phyloP scores from a whole-genome alignment of 2,888 invertebrate species.

The Hypsopygia costalis region DNA sequence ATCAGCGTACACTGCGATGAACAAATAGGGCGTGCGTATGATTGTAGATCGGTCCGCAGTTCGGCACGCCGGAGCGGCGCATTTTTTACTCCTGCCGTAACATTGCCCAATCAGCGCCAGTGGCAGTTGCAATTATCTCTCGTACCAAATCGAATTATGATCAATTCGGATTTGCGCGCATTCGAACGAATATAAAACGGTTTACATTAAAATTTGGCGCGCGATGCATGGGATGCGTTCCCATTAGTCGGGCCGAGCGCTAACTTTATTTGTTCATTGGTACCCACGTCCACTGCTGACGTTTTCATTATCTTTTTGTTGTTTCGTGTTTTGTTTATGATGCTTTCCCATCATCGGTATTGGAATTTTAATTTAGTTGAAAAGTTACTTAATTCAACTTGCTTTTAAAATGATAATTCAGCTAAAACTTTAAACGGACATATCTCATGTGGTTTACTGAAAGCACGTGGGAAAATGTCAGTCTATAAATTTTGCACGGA shows the following conservation, averaged over 20 bases:
- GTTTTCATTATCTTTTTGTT: slow-evolving; percentile 53
- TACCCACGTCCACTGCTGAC: slow-evolving; percentile 38
- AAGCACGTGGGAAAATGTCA: too few relatives aligned
- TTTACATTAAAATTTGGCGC: slow-evolving; percentile 79
- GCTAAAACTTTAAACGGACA: too few relatives aligned
- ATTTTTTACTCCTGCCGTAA: slow-evolving; percentile 56
- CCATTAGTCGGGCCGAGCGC: slow-evolving; percentile 67
- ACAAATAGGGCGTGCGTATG: slow-evolving; percentile 68
- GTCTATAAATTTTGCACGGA: too few relatives aligned
- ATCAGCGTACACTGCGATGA: slow-evolving; percentile 60
- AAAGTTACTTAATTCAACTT: not conserved
- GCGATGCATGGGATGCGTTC: slow-evolving; percentile 76
- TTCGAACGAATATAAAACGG: slow-evolving; percentile 79
- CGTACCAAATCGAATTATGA: slow-evolving; percentile 78
- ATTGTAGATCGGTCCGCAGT: slow-evolving; percentile 44
- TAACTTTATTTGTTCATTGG: slow-evolving; percentile 60
- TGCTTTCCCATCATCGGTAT: slow-evolving; percentile 34
- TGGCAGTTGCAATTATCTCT: slow-evolving; percentile 80
- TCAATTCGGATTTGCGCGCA: slow-evolving; percentile 80
- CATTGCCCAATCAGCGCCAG: slow-evolving; percentile 74
- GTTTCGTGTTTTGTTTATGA: slow-evolving; percentile 42
- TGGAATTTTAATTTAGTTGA: slow-evolving; percentile 28
- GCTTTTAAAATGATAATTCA: too few relatives aligned
- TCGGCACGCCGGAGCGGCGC: slow-evolving; percentile 33
- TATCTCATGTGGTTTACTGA: too few relatives aligned